Evolutionary conservation across 1,140 invertebrate species (phyloP).

Genomic region (Daktulosphaira vitifoliae): DNA sequence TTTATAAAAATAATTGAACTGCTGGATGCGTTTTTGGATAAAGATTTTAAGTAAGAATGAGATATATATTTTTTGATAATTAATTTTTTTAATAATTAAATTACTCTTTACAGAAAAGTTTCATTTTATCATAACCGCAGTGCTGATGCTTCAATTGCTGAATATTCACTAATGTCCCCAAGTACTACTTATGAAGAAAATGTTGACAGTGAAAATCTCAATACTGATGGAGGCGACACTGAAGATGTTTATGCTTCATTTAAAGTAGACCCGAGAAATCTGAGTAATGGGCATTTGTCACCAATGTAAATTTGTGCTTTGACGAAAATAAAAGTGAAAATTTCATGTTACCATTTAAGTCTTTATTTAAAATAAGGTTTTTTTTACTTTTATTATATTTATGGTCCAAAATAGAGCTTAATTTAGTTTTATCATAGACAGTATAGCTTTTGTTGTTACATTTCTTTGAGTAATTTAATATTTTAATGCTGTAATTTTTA

Average conservation of each 20-base stretch:
- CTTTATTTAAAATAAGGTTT: conserved; percentile 16
- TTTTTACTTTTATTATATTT: conserved; percentile 10
- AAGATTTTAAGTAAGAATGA: conserved; percentile 41
- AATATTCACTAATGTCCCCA: conserved; percentile 15
- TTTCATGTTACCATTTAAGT: conserved; percentile 29
- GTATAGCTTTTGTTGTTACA: conserved; percentile 13
- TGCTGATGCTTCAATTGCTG: background rate
- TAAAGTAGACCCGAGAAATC: background rate
- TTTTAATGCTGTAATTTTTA: conserved; percentile 12
- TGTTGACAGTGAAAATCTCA: background rate
- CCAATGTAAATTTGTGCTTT: background rate
- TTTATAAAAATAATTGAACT: conserved; percentile 69
- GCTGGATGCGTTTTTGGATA: conserved; percentile 48
- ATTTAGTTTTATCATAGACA: conserved; percentile 5
- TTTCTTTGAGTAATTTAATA: conserved; percentile 24
- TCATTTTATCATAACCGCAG: conserved; percentile 8
- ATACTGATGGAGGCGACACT: background rate
- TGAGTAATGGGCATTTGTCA: conserved; percentile 21
- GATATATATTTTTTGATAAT: conserved; percentile 35
- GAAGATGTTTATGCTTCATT: conserved; percentile 7
- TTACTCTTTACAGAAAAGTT: conserved; percentile 12
- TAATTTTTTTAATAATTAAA: too few species aligned
- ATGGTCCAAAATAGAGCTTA: too few species aligned
- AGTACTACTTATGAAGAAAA: conserved; percentile 8
- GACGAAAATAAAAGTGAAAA: conserved; percentile 12